Conservation (phyloP, 2,888 invertebrate genomes). For the Holacanthella duospinosa region DNA sequence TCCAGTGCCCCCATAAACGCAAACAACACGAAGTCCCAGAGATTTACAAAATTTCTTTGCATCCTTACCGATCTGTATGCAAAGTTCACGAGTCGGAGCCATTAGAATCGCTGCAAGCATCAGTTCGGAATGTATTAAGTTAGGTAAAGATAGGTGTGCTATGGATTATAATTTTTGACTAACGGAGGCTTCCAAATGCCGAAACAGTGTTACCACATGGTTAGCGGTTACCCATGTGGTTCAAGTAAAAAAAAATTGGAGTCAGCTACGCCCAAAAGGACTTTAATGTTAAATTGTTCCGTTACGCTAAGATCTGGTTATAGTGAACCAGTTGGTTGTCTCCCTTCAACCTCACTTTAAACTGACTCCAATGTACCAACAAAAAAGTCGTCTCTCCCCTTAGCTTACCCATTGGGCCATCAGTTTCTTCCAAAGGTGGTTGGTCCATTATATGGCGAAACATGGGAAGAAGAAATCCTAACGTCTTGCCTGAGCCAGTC, state of each 20-base stretch:
- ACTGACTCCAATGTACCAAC: background rate
- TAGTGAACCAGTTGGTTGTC: background rate
- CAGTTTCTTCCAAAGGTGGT: slow-evolving; percentile 82
- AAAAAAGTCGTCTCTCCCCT: too few relatives aligned
- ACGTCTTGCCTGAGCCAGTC: slow-evolving; percentile 96
- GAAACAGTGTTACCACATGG: too few relatives aligned
- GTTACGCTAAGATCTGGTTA: too few relatives aligned
- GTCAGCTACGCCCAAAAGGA: too few relatives aligned
- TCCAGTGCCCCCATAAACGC: slow-evolving; percentile 97
- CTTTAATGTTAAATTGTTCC: too few relatives aligned
- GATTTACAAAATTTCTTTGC: slow-evolving; percentile 89
- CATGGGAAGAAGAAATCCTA: slow-evolving; percentile 96
- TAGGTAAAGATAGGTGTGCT: too few relatives aligned
- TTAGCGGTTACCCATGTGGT: too few relatives aligned
- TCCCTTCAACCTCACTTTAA: background rate
- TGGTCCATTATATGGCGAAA: slow-evolving; percentile 93
- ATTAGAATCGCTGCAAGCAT: slow-evolving; percentile 67
- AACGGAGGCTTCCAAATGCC: background rate
- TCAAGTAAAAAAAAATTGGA: too few relatives aligned
- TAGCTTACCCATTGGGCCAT: slow-evolving; percentile 76
- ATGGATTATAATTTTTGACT: background rate
- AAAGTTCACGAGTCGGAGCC: slow-evolving; percentile 95
- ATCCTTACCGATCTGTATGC: slow-evolving; percentile 97
- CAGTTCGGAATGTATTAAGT: background rate
- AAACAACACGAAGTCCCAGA: slow-evolving; percentile 73